phyloP scores from a whole-genome alignment of 1,140 invertebrate species.

The Leptopilina boulardi region DNA sequence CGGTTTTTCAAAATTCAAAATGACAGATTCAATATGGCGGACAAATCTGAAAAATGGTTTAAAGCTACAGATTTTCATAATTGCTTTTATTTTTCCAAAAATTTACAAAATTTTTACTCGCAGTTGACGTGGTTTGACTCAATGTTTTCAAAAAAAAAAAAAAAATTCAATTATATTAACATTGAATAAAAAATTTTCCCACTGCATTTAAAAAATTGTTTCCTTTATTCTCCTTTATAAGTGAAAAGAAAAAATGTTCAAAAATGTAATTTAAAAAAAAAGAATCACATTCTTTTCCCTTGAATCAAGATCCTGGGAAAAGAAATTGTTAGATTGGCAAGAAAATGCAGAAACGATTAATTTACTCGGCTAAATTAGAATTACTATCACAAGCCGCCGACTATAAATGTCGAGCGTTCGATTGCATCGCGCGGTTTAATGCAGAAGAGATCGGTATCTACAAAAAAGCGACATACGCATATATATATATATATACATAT shows the following conservation, averaged over 20 bases:
- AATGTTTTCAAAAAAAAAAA: too few relatives aligned
- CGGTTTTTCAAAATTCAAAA: too few relatives aligned
- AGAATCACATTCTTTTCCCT: not conserved
- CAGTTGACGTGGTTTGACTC: too few relatives aligned
- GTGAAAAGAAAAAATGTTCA: not conserved
- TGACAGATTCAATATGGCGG: too few relatives aligned
- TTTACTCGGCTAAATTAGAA: conserved; percentile 59
- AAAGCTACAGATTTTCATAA: too few relatives aligned
- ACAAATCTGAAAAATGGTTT: too few relatives aligned
- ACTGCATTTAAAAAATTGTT: too few relatives aligned
- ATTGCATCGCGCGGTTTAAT: conserved; percentile 26
- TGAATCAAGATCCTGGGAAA: conserved; percentile 1
- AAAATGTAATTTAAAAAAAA: not conserved
- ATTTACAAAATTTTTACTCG: too few relatives aligned
- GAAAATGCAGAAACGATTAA: conserved; percentile 63
- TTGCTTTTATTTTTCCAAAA: too few relatives aligned
- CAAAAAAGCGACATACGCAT: conserved; percentile 44
- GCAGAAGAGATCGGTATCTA: conserved; percentile 53
- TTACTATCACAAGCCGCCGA: conserved; percentile 56
- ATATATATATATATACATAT: conserved; percentile 52
- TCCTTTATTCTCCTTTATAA: too few relatives aligned
- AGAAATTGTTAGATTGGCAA: conserved; percentile 34
- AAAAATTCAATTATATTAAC: too few relatives aligned
- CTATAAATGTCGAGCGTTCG: conserved; percentile 48
- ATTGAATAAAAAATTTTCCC: too few relatives aligned